Percentiles rank a stretch among this genome's conserved stretches.
These are phyloP conservation scores for human (Homo sapiens) DNA, from an alignment of 2,113 vertebrate genomes.

Conservation along the genomic window GRCh38 chr20:48912001-48912500, in stretches of 20 bases:
- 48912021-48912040: neutral
- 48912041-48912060: neutral
- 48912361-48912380: neutral
- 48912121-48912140: neutral
- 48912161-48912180: neutral
- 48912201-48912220: neutral
- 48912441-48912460: neutral
- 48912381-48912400: neutral
- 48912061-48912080: neutral
- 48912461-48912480: neutral
- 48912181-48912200: neutral
- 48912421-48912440: neutral
- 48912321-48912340: neutral
- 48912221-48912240: neutral
- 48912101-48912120: neutral
- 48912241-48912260: neutral
- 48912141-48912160: neutral
- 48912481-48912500: neutral
- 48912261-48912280: neutral
- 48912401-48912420: neutral
- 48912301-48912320: neutral
- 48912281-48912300: neutral
- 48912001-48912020: neutral
- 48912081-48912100: neutral
- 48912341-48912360: neutral